Base-by-base conservation (phyloP, 2,888 invertebrate species). In the Hypena proboscidalis region DNA sequence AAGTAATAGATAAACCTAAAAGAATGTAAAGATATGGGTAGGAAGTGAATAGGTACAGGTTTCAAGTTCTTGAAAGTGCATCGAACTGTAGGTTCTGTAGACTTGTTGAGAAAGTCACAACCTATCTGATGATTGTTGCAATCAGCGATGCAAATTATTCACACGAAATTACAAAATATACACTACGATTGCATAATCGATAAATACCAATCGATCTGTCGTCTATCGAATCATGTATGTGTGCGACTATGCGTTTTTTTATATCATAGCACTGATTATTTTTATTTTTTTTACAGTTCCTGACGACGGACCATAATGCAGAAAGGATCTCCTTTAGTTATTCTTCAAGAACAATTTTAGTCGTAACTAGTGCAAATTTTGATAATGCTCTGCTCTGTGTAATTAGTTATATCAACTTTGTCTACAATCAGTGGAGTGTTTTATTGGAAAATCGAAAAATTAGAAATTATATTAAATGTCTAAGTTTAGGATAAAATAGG, bases 251-350 rank as follows among this genome's bases (percentile, higher is more conserved):
- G 17, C 5, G 3, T 17, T 3, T 3, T 5, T 3, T 17, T 23
- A 7, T 20, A 26, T 15, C 2, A 32, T 32, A 29, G 7, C 17
- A 20, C 17, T 35, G 21, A 45, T 42, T 8, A 27, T 30, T 25
- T 27, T 44, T 32, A 11, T 38, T 43, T 36, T 36, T 36, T 61
- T 48, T 51, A 25, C 82, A 81, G 85, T 50, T 67, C 32, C 35
- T 58, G 65, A 60, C 48, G 57, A 47, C 65, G 74, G 73, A 69
- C 76, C 58, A 61, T 66, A 77, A 83, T 74, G 81, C 87, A 82
- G 79, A 76, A 83, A 72, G 78, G 89, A 89, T 89, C 87, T 87
- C 88, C 67, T 71, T 74, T 82, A 85, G 81, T 81, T 83, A 79
- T 79, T 80, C 71, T 71, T 65, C 58, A 68, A 67, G 71, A 76